A percentile compares a stretch with the other conserved stretches of the same genome.
Conservation (phyloP, 1,140 invertebrate genomes). For the Thaumatotibia leucotreta region DNA sequence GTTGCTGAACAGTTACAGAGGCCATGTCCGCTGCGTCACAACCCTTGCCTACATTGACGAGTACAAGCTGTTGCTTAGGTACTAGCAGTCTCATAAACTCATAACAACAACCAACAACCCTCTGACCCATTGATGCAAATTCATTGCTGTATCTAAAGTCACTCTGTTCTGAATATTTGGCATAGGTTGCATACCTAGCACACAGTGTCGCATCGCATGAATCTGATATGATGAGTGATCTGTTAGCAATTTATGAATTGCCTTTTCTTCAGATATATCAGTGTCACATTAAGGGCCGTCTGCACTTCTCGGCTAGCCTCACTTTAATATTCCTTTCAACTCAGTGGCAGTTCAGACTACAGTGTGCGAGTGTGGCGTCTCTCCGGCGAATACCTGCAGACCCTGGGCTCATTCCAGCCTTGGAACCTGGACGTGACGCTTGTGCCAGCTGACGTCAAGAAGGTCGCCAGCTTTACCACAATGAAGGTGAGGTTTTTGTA, state of each 20-base stretch:
- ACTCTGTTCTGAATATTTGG: too few species aligned
- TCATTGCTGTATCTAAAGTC: too few species aligned
- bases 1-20: constrained; percentile 81
- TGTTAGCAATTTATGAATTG: too few species aligned
- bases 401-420: constrained; percentile 80
- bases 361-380: constrained; percentile 83
- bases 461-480: constrained; percentile 81
- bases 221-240: too few species aligned
- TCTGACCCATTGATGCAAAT: too few species aligned
- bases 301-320: background rate
- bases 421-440: constrained; percentile 77
- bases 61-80: constrained; percentile 62
- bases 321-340: background rate
- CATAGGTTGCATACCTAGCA: too few species aligned
- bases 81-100: background rate
- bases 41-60: constrained; percentile 79
- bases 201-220: too few species aligned
- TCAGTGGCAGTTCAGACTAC: constrained; percentile 83
- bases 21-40: constrained; percentile 79
- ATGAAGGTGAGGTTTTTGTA: constrained; percentile 69
- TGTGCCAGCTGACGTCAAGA: constrained; percentile 81
- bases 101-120: too few species aligned
- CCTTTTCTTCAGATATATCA: too few species aligned
- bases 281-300: constrained; percentile 40
- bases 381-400: constrained; percentile 82